Percentiles rank a stretch among this genome's conserved stretches.
These are phyloP conservation scores for Pocillopora verrucosa DNA, from an alignment of 64 coral and sea anemone species.

Conservation along the genomic window DNA sequence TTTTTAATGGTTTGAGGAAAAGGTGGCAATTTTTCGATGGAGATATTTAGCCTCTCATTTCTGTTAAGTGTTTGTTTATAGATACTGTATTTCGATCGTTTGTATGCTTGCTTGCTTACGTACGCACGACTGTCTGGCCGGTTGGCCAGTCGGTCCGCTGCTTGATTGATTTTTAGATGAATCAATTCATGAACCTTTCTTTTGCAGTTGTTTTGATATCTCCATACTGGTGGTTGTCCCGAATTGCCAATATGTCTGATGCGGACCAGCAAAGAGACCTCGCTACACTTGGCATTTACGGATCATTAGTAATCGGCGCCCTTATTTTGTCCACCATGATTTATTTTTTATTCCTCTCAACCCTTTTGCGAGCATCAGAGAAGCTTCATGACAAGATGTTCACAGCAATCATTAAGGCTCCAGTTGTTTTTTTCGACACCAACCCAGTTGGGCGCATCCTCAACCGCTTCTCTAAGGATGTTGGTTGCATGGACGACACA, in stretches of 20 bases:
- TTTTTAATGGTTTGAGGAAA: no score
- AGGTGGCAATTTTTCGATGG: no score
- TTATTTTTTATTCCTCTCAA: conserved; percentile 41
- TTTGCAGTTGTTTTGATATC: conserved; percentile 26
- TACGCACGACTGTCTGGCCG: no score
- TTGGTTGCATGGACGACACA: conserved; percentile 50
- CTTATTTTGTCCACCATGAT: conserved; percentile 23
- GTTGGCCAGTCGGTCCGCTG: no score
- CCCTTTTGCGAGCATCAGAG: conserved; percentile 40
- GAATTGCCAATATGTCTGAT: conserved; percentile 41
- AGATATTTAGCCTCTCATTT: no score
- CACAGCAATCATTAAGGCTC: conserved; percentile 51
- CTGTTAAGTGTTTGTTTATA: no score
- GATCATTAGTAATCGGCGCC: conserved; percentile 23
- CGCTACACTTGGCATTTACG: conserved; percentile 18
- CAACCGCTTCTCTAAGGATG: conserved; percentile 67
- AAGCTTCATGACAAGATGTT: conserved; percentile 67
- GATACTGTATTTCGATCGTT: no score
- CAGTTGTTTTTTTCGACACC: conserved; percentile 71
- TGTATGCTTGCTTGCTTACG: no score
- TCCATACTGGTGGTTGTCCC: conserved; percentile 67
- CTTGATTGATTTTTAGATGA: no score
- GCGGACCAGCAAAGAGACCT: conserved; percentile 5
- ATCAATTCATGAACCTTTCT: neutral
- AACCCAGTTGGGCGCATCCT: conserved; percentile 63